Conservation (phyloP, 2,888 invertebrate genomes). For the Sthenelais limicola region DNA sequence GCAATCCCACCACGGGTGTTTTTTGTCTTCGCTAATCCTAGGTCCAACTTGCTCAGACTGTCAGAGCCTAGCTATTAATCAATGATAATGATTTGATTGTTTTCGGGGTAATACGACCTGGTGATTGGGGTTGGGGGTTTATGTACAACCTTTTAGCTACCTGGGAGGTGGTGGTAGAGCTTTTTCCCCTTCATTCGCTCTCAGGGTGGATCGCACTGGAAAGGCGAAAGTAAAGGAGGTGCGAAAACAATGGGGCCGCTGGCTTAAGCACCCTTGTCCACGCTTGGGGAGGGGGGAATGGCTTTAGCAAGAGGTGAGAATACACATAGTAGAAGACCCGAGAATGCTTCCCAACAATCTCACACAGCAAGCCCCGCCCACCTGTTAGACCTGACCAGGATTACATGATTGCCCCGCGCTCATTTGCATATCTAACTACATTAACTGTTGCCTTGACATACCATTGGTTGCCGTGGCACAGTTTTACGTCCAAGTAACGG, state of each 20-base stretch:
- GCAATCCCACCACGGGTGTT: too few species aligned
- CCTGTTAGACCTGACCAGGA: not conserved
- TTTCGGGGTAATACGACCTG: too few species aligned
- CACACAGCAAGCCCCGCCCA: not conserved
- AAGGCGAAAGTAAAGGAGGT: not conserved
- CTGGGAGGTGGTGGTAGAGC: too few species aligned
- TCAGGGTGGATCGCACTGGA: not conserved
- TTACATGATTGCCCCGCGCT: not conserved
- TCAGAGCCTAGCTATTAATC: too few species aligned
- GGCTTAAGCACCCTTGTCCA: not conserved
- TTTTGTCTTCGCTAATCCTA: too few species aligned
- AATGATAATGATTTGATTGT: too few species aligned
- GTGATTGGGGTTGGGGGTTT: too few species aligned
- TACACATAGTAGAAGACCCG: too few species aligned
- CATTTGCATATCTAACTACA: slow-evolving; percentile 34
- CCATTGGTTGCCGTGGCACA: not conserved
- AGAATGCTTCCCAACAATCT: not conserved
- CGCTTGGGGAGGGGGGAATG: slow-evolving; percentile 5
- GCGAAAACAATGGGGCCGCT: slow-evolving; percentile 23
- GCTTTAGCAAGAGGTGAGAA: not conserved
- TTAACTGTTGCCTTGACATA: not conserved
- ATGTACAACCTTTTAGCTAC: too few species aligned
- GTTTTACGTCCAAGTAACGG: not conserved
- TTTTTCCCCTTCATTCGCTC: too few species aligned
- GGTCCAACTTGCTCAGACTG: too few species aligned